A percentile compares a stretch with the other conserved stretches of the same genome.
phyloP scores from a whole-genome alignment of 2,113 vertebrate genomes.

The Synodontis membranacea region DNA sequence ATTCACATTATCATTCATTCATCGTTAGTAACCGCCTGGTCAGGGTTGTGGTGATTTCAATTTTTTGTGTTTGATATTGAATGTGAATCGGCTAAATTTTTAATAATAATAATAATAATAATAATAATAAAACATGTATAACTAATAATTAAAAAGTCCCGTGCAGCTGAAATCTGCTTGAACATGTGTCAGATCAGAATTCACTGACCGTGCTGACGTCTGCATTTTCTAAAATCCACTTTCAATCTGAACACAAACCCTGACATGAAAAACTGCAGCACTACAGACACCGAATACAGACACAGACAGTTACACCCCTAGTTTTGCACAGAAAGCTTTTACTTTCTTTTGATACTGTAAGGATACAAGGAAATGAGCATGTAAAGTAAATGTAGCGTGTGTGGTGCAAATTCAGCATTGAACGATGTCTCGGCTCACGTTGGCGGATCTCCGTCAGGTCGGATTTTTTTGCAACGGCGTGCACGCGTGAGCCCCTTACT shows the following conservation, averaged over 20 bases:
- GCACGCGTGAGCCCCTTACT: neutral
- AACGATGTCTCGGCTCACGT: neutral
- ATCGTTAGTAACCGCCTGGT: neutral
- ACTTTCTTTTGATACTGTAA: neutral
- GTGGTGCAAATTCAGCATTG: constrained; percentile 28
- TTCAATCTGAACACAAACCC: neutral
- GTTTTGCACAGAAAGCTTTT: neutral
- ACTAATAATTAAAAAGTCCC: too few relatives aligned
- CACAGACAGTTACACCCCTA: neutral
- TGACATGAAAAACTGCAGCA: neutral
- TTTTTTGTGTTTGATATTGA: neutral
- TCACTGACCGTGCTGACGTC: neutral
- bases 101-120: too few relatives aligned
- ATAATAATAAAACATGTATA: too few relatives aligned
- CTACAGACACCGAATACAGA: neutral
- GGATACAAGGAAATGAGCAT: constrained; percentile 8
- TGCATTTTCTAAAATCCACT: neutral
- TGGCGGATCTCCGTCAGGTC: constrained; percentile 20
- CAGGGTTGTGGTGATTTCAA: neutral
- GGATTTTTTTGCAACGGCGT: neutral
- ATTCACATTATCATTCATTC: neutral
- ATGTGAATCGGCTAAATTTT: neutral
- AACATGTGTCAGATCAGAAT: neutral
- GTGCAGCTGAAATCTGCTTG: too few relatives aligned
- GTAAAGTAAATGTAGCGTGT: constrained; percentile 12